Percentiles rank a stretch among this genome's conserved stretches.
Conservation (phyloP, 2,888 invertebrate species). For the Tetrapedia diversipes region DNA sequence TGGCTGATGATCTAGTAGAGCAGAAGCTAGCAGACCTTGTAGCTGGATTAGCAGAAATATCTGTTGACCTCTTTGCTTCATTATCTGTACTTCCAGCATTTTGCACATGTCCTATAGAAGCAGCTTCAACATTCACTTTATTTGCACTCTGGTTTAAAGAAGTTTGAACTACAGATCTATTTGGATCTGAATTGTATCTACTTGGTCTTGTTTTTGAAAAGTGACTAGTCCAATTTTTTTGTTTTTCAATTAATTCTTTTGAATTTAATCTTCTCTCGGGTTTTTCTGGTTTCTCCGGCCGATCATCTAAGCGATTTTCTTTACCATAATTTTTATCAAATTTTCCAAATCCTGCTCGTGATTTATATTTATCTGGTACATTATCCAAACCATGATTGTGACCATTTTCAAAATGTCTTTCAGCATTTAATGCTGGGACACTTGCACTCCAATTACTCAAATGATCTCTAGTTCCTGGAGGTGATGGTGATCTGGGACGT, state of each 20-base stretch:
- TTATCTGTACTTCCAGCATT: constrained; percentile 35
- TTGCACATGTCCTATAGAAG: constrained; percentile 51
- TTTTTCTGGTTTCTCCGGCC: constrained; percentile 89
- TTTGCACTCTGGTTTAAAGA: constrained; percentile 78
- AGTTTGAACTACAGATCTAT: constrained; percentile 84
- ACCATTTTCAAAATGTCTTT: constrained; percentile 80
- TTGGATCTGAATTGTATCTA: constrained; percentile 87
- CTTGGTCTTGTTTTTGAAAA: constrained; percentile 90
- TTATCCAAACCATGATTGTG: constrained; percentile 77
- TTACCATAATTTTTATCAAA: constrained; percentile 77
- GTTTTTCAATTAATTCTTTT: constrained; percentile 94
- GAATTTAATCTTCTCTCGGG: constrained; percentile 92
- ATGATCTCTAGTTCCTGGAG: constrained; percentile 82
- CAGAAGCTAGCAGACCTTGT: constrained; percentile 86
- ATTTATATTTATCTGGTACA: constrained; percentile 83
- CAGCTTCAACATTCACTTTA: constrained; percentile 65
- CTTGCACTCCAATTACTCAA: constrained; percentile 85
- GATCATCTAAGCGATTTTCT: constrained; percentile 83
- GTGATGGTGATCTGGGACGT: constrained; percentile 81
- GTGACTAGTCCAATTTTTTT: constrained; percentile 96
- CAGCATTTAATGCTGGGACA: constrained; percentile 84
- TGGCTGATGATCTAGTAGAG: constrained; percentile 82
- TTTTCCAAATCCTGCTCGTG: constrained; percentile 75
- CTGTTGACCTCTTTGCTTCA: constrained; percentile 58
- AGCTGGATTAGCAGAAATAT: constrained; percentile 73